These are phyloP conservation scores for Andrena hattorfiana DNA, from an alignment of 2,888 invertebrate species.

Conservation along the genomic window DNA sequence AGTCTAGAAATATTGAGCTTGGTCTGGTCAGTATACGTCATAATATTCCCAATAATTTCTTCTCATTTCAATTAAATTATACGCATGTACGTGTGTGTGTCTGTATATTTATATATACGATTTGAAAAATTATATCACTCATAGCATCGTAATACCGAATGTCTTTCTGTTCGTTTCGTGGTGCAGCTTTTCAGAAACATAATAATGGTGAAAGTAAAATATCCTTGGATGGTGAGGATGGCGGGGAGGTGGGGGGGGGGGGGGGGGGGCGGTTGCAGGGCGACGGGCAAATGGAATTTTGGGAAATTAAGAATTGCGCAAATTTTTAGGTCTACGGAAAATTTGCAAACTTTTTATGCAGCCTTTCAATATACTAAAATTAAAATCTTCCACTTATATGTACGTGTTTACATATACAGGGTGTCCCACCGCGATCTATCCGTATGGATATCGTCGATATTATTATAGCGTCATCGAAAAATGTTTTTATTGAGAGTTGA, in stretches of 20 bases:
- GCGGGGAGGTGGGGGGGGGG: too few species aligned
- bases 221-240: not conserved
- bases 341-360: constrained; percentile 24
- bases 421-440: too few species aligned
- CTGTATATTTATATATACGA: constrained; percentile 18
- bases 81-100: constrained; percentile 36
- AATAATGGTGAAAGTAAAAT: constrained; percentile 15
- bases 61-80: constrained; percentile 69
- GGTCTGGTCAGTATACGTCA: constrained; percentile 84
- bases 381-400: constrained; percentile 23
- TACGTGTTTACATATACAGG: not conserved
- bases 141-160: constrained; percentile 44
- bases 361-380: constrained; percentile 24
- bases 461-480: not conserved
- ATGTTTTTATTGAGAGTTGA: not conserved
- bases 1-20: constrained; percentile 85
- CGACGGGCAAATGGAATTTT: constrained; percentile 15
- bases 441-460: not conserved
- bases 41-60: constrained; percentile 69
- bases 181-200: constrained; percentile 64
- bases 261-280: constrained; percentile 1
- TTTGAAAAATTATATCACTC: constrained; percentile 53
- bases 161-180: constrained; percentile 51
- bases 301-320: constrained; percentile 27
- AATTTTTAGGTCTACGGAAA: constrained; percentile 20